These are phyloP conservation scores for Bubo blakistoni DNA, from an alignment of 2,113 vertebrate genomes.

Conservation along the genomic window DNA sequence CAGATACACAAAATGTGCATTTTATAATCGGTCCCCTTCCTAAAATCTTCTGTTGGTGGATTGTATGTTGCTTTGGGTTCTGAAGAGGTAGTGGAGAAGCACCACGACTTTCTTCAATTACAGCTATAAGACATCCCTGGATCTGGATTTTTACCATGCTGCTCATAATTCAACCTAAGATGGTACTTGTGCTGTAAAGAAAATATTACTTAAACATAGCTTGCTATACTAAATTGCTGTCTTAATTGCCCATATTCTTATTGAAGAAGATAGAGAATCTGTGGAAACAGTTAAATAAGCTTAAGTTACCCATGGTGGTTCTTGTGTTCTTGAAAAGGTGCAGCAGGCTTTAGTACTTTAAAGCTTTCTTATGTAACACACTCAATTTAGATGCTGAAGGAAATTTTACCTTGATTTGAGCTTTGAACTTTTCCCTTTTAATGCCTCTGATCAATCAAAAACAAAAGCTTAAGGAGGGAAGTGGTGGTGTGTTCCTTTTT, in stretches of 20 bases:
- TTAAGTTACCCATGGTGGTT: not conserved
- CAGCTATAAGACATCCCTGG: not conserved
- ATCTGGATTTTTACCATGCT: not conserved
- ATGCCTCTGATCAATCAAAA: not conserved
- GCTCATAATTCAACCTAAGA: not conserved
- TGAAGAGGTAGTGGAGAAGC: not conserved
- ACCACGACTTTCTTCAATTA: not conserved
- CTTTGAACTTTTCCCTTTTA: not conserved
- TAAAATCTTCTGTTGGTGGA: not conserved
- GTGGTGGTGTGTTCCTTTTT: not conserved
- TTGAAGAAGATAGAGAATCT: not conserved
- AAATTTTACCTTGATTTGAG: not conserved
- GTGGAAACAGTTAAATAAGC: not conserved
- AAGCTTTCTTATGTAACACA: not conserved
- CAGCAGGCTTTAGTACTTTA: not conserved
- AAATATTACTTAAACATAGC: not conserved
- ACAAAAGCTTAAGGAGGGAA: not conserved
- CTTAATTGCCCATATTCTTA: not conserved
- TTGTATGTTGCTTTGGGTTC: not conserved
- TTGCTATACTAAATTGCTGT: not conserved
- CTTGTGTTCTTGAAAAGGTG: not conserved
- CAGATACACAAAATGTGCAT: not conserved
- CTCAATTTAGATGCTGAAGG: not conserved
- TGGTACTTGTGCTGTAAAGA: not conserved
- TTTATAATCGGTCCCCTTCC: rapidly evolving